These are phyloP conservation scores for Chaetura pelagica DNA, from an alignment of 2,113 vertebrate genomes.

Conservation along the genomic window DNA sequence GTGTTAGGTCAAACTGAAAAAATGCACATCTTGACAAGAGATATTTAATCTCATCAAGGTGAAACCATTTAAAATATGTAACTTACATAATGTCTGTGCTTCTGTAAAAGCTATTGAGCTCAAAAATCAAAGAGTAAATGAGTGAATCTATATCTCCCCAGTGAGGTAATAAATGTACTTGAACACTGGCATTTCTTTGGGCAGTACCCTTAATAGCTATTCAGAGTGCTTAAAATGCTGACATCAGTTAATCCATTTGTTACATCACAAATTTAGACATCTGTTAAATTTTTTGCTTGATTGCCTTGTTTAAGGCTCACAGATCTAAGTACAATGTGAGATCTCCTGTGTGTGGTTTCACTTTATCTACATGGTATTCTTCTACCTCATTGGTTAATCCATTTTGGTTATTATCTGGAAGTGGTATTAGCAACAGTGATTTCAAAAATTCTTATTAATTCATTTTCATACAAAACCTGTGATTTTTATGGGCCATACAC, in stretches of 20 bases:
- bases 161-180: conserved; percentile 27
- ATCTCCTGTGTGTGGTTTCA: not conserved
- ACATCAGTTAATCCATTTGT: conserved; percentile 22
- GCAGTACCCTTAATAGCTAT: not conserved
- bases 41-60: conserved; percentile 18
- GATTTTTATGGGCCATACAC: not conserved
- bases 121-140: conserved; percentile 36
- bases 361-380: not conserved
- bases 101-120: not conserved
- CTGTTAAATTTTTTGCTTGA: conserved; percentile 26
- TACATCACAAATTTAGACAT: conserved; percentile 16
- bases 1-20: not conserved
- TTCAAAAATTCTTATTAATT: conserved; percentile 7
- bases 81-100: not conserved
- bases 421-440: not conserved
- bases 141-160: conserved; percentile 13
- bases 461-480: not conserved
- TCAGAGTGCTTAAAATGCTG: conserved; percentile 14
- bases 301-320: not conserved
- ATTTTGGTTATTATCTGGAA: not conserved
- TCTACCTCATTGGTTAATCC: not conserved
- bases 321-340: not conserved
- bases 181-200: conserved; percentile 10
- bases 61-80: not conserved
- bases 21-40: not conserved